A percentile compares a stretch with the other conserved stretches of the same genome.
Evolutionary conservation across 2,797 vertebrate genomes (phyloP).

Genomic region (Remorina albescens): DNA sequence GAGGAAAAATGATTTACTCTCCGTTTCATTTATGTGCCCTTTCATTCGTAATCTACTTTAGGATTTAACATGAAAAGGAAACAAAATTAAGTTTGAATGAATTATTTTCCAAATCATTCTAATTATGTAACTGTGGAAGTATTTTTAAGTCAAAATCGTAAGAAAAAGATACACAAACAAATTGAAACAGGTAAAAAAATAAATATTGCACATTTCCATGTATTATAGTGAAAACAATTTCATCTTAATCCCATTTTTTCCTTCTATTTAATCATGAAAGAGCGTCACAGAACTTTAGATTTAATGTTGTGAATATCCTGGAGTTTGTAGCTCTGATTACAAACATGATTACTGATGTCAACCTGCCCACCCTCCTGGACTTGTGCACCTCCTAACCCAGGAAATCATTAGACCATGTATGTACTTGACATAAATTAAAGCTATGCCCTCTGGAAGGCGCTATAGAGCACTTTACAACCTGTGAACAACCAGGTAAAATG

Average conservation of each 20-base stretch:
- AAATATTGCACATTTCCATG: neutral
- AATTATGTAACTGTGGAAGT: too few relatives aligned
- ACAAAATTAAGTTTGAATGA: neutral
- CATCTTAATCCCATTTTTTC: too few relatives aligned
- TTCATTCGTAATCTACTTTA: neutral
- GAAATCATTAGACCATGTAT: neutral
- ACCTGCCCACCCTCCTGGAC: neutral
- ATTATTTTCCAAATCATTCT: too few relatives aligned
- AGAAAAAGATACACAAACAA: too few relatives aligned
- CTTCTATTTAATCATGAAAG: too few relatives aligned
- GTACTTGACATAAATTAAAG: neutral
- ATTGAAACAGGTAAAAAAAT: too few relatives aligned
- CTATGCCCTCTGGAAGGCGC: conserved; percentile 6
- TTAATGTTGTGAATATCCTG: neutral
- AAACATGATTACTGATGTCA: neutral
- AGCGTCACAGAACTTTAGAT: conserved; percentile 7
- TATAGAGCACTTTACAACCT: conserved; percentile 12
- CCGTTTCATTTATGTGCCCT: neutral
- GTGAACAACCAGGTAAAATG: neutral
- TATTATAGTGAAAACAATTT: too few relatives aligned
- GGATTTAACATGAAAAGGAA: neutral
- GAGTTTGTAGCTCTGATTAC: conserved; percentile 1
- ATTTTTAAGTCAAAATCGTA: too few relatives aligned
- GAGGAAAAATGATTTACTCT: too few relatives aligned
- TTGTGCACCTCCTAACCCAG: neutral